These are phyloP conservation scores for Drosophila ficusphila DNA, from an alignment of 1,140 invertebrate genomes.

Conservation along the genomic window DNA sequence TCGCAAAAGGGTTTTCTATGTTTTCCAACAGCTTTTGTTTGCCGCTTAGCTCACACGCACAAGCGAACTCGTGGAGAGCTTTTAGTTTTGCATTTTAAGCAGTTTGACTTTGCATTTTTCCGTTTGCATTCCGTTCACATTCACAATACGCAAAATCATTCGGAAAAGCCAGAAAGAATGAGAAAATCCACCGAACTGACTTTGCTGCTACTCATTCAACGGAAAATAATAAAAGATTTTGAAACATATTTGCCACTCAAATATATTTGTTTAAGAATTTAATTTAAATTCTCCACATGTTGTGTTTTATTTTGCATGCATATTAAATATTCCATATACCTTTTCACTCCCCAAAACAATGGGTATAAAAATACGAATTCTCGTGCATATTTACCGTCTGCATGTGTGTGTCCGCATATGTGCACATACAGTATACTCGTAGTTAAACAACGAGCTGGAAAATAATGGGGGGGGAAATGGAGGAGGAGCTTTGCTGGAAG, in stretches of 20 bases:
- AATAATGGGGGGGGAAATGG: background rate
- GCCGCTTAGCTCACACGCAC: constrained; percentile 56
- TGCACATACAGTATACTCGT: constrained; percentile 8
- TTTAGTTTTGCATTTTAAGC: constrained; percentile 79
- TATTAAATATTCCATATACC: background rate
- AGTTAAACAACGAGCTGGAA: constrained; percentile 6
- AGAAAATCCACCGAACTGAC: too few relatives aligned
- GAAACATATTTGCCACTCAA: too few relatives aligned
- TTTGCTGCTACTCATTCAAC: too few relatives aligned
- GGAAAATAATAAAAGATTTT: too few relatives aligned
- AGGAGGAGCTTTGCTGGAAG: constrained; percentile 5
- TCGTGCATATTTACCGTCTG: constrained; percentile 48
- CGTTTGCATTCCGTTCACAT: constrained; percentile 27
- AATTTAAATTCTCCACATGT: too few relatives aligned
- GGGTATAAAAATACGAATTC: constrained; percentile 62
- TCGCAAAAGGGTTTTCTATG: constrained; percentile 78
- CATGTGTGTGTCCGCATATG: constrained; percentile 10
- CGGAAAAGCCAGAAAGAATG: background rate
- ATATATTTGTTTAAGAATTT: background rate
- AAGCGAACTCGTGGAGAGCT: constrained; percentile 29
- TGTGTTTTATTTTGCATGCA: too few relatives aligned
- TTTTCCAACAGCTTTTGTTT: constrained; percentile 77
- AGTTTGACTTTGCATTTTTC: constrained; percentile 72
- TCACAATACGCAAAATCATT: constrained; percentile 67
- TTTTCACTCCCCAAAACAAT: background rate